Evolutionary conservation across 2,888 invertebrate species (phyloP).

Genomic region (Microctonus aethiopoides): DNA sequence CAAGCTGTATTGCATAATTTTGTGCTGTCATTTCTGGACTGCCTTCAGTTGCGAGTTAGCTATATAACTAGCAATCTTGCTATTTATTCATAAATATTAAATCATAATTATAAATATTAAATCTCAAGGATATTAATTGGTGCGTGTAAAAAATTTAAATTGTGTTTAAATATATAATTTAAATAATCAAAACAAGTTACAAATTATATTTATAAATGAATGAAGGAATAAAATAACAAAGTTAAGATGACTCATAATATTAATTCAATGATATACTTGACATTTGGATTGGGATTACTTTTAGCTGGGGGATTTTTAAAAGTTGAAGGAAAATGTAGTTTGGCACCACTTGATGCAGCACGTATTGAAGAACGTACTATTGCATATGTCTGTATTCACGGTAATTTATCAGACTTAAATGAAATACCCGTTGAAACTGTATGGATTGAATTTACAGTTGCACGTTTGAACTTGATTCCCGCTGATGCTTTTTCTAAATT

Average conservation of each 20-base stretch:
- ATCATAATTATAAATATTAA: conserved; percentile 8
- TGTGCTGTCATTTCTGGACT: conserved; percentile 21
- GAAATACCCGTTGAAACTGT: conserved; percentile 49
- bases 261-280: conserved; percentile 12
- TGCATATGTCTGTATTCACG: conserved; percentile 54
- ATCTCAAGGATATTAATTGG: conserved; percentile 22
- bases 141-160: not conserved
- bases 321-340: conserved; percentile 49
- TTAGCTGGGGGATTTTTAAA: conserved; percentile 7
- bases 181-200: not conserved
- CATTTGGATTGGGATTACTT: conserved; percentile 12
- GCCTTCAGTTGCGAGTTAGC: conserved; percentile 2
- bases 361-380: conserved; percentile 40
- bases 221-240: not conserved
- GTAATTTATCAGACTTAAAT: conserved; percentile 45
- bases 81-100: conserved; percentile 3
- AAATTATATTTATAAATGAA: not conserved
- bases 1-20: conserved; percentile 36
- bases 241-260: too few species aligned
- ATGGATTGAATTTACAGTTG: conserved; percentile 58
- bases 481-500: conserved; percentile 50
- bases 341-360: conserved; percentile 44
- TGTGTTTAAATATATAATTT: not conserved
- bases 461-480: conserved; percentile 47
- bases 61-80: conserved; percentile 12